Evolutionary conservation across 1,140 invertebrate species (phyloP), one percentile per base, ranked within the genome.

Genomic region (Colletes gigas): DNA sequence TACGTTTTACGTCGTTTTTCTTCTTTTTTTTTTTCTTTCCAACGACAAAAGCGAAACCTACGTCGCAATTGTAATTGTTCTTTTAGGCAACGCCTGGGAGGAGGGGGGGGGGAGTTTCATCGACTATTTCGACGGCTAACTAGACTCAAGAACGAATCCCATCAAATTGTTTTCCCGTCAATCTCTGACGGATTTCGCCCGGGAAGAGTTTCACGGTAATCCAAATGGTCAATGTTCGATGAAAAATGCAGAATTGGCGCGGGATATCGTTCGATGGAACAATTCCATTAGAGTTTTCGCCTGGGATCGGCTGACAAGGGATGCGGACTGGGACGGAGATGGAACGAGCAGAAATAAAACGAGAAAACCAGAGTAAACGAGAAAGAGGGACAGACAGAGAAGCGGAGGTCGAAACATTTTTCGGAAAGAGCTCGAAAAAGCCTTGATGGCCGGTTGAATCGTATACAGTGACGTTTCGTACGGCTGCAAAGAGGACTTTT

Each of bases 231-330:
- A 77, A 55, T 83, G 85, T 80, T 74, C 63, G 85, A 86, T 86
- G 81, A 86, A 86, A 86, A 86, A 86, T 86, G 76, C 77, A 86
- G 84, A 86, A 83, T 73, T 65, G 81, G 66, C 62, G 67, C 63
- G 47, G 78, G 84, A 83, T 86, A 85, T 83, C 72, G 81, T 73
- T 68, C 72, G 77, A 86, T 67, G 84, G 84, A 85, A 86, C 85
- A 86, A 86, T 86, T 86, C 85, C 84, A 86, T 86, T 86, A 86
- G 85, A 86, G 85, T 80, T 83, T 70, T 66, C 85, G 84, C 85
- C 66, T 80, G 81, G 85, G 81, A 86, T 83, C 84, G 76, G 68
- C 76, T 83, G 85, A 86, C 83, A 68, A 76, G 81, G 81, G 84
- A 85, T 82, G 83, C 76, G 76, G 84, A 74, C 30, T 14, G 83